Percentiles rank a stretch among this genome's conserved stretches.
These are phyloP conservation scores for Phasianus colchicus DNA, from an alignment of 2,113 vertebrate species.

Conservation along the genomic window DNA sequence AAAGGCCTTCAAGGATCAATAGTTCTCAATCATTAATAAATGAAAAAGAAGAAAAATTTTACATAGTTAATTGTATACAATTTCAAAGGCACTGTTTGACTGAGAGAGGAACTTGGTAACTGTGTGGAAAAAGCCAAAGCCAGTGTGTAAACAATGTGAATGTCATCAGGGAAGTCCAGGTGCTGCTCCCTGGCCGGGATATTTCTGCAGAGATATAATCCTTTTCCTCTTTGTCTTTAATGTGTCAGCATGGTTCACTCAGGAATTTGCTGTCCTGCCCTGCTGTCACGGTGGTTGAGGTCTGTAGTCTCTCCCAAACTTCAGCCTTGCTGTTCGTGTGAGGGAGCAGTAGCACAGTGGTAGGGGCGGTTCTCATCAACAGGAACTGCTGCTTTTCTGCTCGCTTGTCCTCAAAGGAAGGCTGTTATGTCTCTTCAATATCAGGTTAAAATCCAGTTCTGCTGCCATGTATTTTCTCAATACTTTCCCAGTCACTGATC, in stretches of 20 bases:
- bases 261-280: neutral
- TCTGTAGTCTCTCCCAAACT: neutral
- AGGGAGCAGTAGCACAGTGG: neutral
- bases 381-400: neutral
- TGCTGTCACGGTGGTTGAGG: neutral
- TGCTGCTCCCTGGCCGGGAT: neutral
- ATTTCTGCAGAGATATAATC: neutral
- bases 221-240: conserved; percentile 1
- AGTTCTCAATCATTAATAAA: neutral
- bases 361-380: neutral
- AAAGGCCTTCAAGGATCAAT: neutral
- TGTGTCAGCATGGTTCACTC: neutral
- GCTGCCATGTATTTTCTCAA: neutral
- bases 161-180: neutral
- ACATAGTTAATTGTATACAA: neutral
- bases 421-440: neutral
- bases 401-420: neutral
- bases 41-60: neutral
- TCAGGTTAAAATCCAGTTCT: neutral
- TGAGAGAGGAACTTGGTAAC: neutral
- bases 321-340: neutral
- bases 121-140: neutral
- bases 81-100: neutral
- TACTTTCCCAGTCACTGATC: neutral
- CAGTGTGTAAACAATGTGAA: neutral